These are phyloP conservation scores for Aleiodes sp. DNA, from an alignment of 1,140 invertebrate species.

Conservation along the genomic window DNA sequence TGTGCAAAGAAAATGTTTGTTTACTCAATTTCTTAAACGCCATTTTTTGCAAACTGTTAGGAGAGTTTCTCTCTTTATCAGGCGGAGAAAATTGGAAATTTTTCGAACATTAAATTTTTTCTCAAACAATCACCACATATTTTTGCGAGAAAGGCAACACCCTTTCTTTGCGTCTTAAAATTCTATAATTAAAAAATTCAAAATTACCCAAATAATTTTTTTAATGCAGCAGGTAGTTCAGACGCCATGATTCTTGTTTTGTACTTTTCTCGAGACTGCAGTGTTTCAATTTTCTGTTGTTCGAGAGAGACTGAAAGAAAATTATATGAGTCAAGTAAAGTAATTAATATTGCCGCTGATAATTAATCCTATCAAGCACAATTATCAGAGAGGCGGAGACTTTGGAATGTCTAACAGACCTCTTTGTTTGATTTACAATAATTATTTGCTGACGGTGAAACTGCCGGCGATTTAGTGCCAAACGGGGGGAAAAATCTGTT, in stretches of 20 bases:
- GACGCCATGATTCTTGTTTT: conserved; percentile 32
- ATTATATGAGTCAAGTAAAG: neutral
- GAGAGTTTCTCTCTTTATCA: too few relatives aligned
- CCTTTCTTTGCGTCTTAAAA: too few relatives aligned
- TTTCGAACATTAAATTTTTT: neutral
- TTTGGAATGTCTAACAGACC: neutral
- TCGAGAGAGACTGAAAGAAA: neutral
- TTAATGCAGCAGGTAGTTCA: conserved; percentile 38
- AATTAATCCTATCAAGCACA: conserved; percentile 4
- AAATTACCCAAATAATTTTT: conserved; percentile 41
- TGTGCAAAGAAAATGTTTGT: too few relatives aligned
- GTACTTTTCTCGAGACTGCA: neutral
- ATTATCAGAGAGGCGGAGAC: neutral
- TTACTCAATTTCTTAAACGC: too few relatives aligned
- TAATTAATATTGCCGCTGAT: neutral
- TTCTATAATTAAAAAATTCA: too few relatives aligned
- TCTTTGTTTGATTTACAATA: too few relatives aligned
- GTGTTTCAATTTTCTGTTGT: neutral
- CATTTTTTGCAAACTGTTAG: too few relatives aligned
- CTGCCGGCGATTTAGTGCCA: neutral
- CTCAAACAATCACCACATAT: too few relatives aligned
- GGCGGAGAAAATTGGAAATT: neutral
- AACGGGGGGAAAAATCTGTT: too few relatives aligned
- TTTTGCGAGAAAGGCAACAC: too few relatives aligned
- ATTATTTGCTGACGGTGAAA: neutral